These are phyloP conservation scores for Silurus aristotelis DNA, from an alignment of 2,797 vertebrate species.

Conservation along the genomic window DNA sequence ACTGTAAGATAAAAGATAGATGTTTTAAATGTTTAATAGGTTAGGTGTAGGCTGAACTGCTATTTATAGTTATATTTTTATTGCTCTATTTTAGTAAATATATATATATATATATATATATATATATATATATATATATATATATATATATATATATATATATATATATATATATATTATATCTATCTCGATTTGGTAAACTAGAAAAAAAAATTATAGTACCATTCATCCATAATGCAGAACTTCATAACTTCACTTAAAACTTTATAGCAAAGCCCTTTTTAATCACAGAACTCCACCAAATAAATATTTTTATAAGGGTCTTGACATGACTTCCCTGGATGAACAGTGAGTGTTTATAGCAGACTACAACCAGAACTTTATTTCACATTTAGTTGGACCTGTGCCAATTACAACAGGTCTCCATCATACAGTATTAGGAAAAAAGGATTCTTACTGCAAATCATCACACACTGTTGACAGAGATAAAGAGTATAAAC, in stretches of 20 bases:
- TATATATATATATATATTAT: background rate
- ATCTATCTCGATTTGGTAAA: background rate
- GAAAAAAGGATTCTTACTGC: slow-evolving; percentile 9
- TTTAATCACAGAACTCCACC: background rate
- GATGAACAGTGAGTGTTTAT: slow-evolving; percentile 17
- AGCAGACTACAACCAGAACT: slow-evolving; percentile 32
- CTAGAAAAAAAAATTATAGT: background rate
- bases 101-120: no score
- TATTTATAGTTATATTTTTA: background rate
- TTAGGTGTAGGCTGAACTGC: background rate
- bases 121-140: no score
- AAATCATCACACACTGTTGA: slow-evolving; percentile 27
- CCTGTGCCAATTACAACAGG: slow-evolving; percentile 42
- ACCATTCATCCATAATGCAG: background rate
- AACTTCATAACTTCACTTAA: background rate
- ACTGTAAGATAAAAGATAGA: background rate
- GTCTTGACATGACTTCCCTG: slow-evolving; percentile 12
- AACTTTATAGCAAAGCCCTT: slow-evolving; percentile 2
- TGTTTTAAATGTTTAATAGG: background rate
- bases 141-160: no score
- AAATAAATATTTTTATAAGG: background rate
- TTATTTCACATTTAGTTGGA: slow-evolving; percentile 41
- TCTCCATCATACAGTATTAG: slow-evolving; percentile 30
- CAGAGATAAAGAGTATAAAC: slow-evolving; percentile 24
- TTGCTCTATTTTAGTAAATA: background rate